These are phyloP conservation scores for Rhyacichthys aspro DNA, from an alignment of 2,797 vertebrate species.

Conservation along the genomic window DNA sequence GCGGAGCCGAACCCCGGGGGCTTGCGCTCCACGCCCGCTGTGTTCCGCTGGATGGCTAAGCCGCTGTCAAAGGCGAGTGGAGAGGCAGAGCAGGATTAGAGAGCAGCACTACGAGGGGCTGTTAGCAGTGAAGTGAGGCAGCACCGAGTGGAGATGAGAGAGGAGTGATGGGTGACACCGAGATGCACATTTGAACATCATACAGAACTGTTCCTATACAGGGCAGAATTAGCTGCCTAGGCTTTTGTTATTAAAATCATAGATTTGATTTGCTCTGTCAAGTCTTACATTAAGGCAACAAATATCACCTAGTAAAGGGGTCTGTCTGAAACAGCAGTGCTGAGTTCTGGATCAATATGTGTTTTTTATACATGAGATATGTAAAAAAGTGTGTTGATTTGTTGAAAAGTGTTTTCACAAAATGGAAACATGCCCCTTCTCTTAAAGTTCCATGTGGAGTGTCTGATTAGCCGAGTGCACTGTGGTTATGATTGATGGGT, in stretches of 20 bases:
- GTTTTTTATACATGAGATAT: too few species aligned
- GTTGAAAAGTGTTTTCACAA: too few species aligned
- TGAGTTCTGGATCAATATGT: too few species aligned
- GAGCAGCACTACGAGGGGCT: slow-evolving; percentile 55
- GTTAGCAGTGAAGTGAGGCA: slow-evolving; percentile 59
- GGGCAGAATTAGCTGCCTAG: not conserved
- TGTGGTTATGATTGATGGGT: too few species aligned
- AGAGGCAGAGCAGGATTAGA: slow-evolving; percentile 71
- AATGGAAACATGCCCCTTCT: too few species aligned
- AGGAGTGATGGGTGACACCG: slow-evolving; percentile 54
- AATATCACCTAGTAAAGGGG: too few species aligned
- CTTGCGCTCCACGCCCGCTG: slow-evolving; percentile 67
- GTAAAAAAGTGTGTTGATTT: too few species aligned
- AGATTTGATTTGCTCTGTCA: too few species aligned
- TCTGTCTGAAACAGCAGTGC: too few species aligned
- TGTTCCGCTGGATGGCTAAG: slow-evolving; percentile 68
- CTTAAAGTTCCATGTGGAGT: too few species aligned
- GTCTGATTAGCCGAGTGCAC: too few species aligned
- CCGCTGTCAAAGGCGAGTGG: slow-evolving; percentile 72
- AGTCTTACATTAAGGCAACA: too few species aligned
- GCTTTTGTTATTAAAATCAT: not conserved
- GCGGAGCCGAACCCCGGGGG: slow-evolving; percentile 52
- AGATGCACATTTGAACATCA: slow-evolving; percentile 37
- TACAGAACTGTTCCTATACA: slow-evolving; percentile 11
- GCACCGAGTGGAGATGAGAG: slow-evolving; percentile 60